These are phyloP conservation scores for Miichthys miiuy DNA, from an alignment of 2,797 vertebrate species.

Conservation along the genomic window DNA sequence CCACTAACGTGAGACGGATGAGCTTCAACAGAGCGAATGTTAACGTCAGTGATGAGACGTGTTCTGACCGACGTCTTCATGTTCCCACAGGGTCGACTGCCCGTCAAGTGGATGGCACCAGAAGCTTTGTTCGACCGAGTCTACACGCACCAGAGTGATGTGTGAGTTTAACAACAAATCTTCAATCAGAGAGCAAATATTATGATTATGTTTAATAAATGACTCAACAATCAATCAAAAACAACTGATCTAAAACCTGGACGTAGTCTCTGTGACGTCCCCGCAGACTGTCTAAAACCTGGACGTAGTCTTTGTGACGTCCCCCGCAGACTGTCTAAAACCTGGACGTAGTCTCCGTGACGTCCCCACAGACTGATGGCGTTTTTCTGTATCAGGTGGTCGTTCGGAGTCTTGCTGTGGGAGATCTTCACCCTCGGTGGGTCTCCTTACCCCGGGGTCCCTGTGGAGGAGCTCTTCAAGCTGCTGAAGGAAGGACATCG, in stretches of 20 bases:
- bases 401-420: constrained; percentile 94
- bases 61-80: not conserved
- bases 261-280: too few relatives aligned
- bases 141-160: constrained; percentile 95
- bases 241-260: too few relatives aligned
- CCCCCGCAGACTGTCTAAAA: too few relatives aligned
- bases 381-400: constrained; percentile 86
- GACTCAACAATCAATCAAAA: too few relatives aligned
- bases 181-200: too few relatives aligned
- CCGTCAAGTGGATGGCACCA: constrained; percentile 96
- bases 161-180: constrained; percentile 85
- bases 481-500: constrained; percentile 95
- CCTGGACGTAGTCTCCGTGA: too few relatives aligned
- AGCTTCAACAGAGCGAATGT: accelerated
- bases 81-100: constrained; percentile 88
- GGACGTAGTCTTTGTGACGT: too few relatives aligned
- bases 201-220: too few relatives aligned
- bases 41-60: accelerated
- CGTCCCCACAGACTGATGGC: too few relatives aligned
- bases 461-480: constrained; percentile 96
- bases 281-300: too few relatives aligned
- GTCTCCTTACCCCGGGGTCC: constrained; percentile 93
- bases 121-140: constrained; percentile 94
- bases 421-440: constrained; percentile 96
- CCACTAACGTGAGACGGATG: constrained; percentile 87